Base-by-base conservation (phyloP, 2,888 invertebrate genomes). In the Ophion slaviceki region DNA sequence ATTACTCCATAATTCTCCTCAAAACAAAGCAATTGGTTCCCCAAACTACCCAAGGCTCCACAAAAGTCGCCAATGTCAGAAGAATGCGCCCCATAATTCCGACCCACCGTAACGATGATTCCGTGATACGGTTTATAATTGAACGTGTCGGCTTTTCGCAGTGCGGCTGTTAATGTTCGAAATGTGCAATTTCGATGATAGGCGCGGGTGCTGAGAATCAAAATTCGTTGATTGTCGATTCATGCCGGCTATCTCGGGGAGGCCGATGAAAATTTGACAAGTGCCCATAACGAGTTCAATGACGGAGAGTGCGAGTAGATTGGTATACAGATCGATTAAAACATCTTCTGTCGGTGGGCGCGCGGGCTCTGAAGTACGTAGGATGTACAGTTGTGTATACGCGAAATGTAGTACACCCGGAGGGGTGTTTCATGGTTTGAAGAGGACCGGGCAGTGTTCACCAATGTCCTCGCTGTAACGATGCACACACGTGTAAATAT, bases 291-390 rank as follows among this genome's bases (percentile, higher is more conserved):
- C 86, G 86, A 86, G 86, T 80, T 78, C 59, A 86, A 80, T 83
- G 86, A 78, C 71, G 47, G 45, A 61, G 79, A 61, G 77, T 67
- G 57, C 40, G 71, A 64, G 79, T 80, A 72, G 85, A 82, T 85
- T 85, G 82, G 80, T 85, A 57, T 36, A 80, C 36, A 80, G 85
- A 80, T 85, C 82, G 85, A 85, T 85, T 85, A 82, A 85, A 85
- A 85, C 80, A 85, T 85, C 85, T 77, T 77, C 76, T 62, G 45
- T 47, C 36, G 14, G 20, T 28, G 17, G 20, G 17, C 20, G 10
- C 28, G 6, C 28, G 45, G 17, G 32, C 17, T 72, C 47, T 59
- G 66, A 36, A 45, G 66, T 28, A 64, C 40, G 59, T 3, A 24
- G 14, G 53, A 66, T 59, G 40, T 40, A 20, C 36, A 71, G n/a